Conservation (phyloP, 2,888 invertebrate genomes). For the Lysandra bellargus region DNA sequence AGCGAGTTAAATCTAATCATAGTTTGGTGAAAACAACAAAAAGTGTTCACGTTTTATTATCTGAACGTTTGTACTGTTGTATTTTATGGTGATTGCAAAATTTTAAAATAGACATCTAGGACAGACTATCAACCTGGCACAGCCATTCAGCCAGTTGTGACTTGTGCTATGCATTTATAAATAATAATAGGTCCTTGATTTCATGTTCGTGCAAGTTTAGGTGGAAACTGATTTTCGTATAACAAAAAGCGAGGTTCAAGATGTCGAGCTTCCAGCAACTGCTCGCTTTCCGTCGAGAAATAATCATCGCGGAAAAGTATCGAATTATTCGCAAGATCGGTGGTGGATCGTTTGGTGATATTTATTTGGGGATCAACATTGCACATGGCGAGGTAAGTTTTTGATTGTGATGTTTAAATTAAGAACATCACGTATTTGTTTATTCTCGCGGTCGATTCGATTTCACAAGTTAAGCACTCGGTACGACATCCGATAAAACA, state of each 20-base stretch:
- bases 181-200: conserved; percentile 40
- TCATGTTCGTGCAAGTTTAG: conserved; percentile 39
- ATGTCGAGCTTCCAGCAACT: conserved; percentile 50
- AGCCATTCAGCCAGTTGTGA: conserved; percentile 33
- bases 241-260: conserved; percentile 38
- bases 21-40: conserved; percentile 40
- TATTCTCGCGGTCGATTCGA: neutral
- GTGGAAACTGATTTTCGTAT: conserved; percentile 30
- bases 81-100: conserved; percentile 43
- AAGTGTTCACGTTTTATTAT: conserved; percentile 50
- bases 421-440: conserved; percentile 17
- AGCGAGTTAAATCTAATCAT: conserved; percentile 40
- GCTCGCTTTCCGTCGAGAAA: conserved; percentile 42
- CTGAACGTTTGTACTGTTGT: conserved; percentile 45
- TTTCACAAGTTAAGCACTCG: neutral
- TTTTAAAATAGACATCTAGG: conserved; percentile 39
- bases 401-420: neutral
- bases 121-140: conserved; percentile 38
- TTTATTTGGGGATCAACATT: conserved; percentile 97
- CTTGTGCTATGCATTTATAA: conserved; percentile 39
- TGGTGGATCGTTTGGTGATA: conserved; percentile 99
- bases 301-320: conserved; percentile 89
- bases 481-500: neutral
- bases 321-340: conserved; percentile 97
- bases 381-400: conserved; percentile 91